phyloP scores from a whole-genome alignment of 2,888 invertebrate species.

The Dolomedes plantarius region DNA sequence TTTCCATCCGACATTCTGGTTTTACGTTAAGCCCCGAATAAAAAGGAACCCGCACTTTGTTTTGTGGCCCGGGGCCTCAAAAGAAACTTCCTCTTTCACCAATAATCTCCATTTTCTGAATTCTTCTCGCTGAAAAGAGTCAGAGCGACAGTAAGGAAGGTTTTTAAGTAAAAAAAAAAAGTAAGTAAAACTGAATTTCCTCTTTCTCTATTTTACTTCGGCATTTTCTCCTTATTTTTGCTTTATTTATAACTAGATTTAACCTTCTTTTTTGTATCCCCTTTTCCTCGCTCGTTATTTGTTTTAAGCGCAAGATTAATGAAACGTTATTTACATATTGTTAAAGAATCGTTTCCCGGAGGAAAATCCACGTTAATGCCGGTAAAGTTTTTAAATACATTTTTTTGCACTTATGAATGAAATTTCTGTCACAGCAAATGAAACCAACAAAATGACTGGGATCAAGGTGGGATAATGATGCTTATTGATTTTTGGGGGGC shows the following conservation, averaged over 20 bases:
- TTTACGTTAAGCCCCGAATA: constrained; percentile 60
- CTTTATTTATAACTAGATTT: background rate
- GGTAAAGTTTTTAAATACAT: background rate
- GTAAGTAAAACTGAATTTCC: background rate
- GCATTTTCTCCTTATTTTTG: background rate
- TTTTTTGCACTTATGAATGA: background rate
- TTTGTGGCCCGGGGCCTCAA: constrained; percentile 51
- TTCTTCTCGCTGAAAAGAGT: constrained; percentile 16
- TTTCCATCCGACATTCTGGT: constrained; percentile 18
- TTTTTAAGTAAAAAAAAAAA: background rate
- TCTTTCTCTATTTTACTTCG: background rate
- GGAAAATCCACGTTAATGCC: constrained; percentile 12
- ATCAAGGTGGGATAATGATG: constrained; percentile 6
- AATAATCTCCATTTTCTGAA: constrained; percentile 58
- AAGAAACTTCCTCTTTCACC: constrained; percentile 38
- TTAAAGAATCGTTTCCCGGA: background rate
- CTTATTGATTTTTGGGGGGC: background rate
- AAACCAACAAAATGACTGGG: constrained; percentile 12
- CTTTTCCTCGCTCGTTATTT: background rate
- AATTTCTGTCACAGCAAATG: constrained; percentile 8
- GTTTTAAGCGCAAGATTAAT: constrained; percentile 11
- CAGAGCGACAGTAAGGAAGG: background rate
- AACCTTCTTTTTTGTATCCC: background rate
- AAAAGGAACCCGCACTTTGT: constrained; percentile 52
- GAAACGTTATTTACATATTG: constrained; percentile 7